phyloP scores from a whole-genome alignment of 2,888 invertebrate species.

The Cataglyphis altisquamis region DNA sequence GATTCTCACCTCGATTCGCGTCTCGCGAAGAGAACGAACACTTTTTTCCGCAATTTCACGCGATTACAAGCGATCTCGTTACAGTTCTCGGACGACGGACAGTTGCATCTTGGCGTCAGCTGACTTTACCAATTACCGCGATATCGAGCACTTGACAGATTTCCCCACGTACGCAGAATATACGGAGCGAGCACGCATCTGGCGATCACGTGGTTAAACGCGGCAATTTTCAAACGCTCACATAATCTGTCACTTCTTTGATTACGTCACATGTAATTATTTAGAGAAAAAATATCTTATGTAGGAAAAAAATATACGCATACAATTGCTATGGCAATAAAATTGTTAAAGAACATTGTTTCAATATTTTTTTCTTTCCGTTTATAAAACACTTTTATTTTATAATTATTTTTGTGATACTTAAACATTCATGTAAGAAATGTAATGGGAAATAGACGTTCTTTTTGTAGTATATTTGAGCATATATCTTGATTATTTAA shows the following conservation, averaged over 20 bases:
- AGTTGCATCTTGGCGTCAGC: slow-evolving; percentile 74
- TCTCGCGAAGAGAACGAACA: slow-evolving; percentile 20
- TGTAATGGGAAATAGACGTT: neutral
- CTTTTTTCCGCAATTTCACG: slow-evolving; percentile 30
- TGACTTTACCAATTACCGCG: slow-evolving; percentile 67
- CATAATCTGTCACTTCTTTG: neutral
- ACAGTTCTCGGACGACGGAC: slow-evolving; percentile 58
- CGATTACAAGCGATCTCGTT: slow-evolving; percentile 60
- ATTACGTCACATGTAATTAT: neutral
- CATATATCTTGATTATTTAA: neutral
- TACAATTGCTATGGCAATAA: neutral
- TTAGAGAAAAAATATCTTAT: neutral
- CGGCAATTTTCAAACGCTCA: slow-evolving; percentile 34
- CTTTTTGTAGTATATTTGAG: neutral
- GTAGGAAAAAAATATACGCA: neutral
- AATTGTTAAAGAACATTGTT: neutral
- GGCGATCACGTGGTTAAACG: slow-evolving; percentile 21
- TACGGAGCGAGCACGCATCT: slow-evolving; percentile 36
- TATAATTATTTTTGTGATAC: neutral
- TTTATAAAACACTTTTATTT: neutral
- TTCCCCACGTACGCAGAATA: slow-evolving; percentile 24
- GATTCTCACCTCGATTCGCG: slow-evolving; percentile 47
- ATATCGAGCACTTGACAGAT: slow-evolving; percentile 70
- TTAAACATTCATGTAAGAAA: neutral
- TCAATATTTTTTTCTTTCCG: neutral